Percentiles rank a stretch among this genome's conserved stretches.
These are phyloP conservation scores for Hypotaenidia okinawae DNA, from an alignment of 2,797 vertebrate species.

Conservation along the genomic window DNA sequence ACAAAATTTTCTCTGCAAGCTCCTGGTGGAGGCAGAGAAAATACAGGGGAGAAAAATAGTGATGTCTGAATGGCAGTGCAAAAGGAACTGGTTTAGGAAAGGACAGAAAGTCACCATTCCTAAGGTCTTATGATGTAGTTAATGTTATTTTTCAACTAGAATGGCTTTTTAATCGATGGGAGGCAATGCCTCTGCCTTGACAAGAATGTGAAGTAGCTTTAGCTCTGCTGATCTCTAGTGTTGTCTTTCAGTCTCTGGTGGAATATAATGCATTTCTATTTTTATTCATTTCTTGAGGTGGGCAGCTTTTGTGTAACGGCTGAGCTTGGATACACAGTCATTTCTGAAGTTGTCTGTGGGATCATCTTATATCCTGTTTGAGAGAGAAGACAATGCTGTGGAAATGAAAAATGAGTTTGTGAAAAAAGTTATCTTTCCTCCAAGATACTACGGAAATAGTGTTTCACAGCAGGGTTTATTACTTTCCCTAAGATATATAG, in stretches of 20 bases:
- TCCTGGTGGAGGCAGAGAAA: not conserved
- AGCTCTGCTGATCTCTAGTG: not conserved
- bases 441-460: constrained; percentile 74
- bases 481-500: constrained; percentile 75
- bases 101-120: not conserved
- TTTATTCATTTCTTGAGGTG: constrained; percentile 61
- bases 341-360: constrained; percentile 70
- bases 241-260: not conserved
- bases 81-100: not conserved
- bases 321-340: constrained; percentile 49
- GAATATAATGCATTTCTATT: constrained; percentile 41
- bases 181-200: constrained; percentile 13
- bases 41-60: not conserved
- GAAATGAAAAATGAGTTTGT: constrained; percentile 81
- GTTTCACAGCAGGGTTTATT: constrained; percentile 73
- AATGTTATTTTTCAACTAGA: not conserved
- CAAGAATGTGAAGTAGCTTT: constrained; percentile 35
- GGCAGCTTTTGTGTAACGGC: constrained; percentile 51
- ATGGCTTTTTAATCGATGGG: not conserved
- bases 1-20: not conserved
- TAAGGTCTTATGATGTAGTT: not conserved
- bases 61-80: not conserved
- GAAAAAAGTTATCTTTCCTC: constrained; percentile 76
- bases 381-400: constrained; percentile 76
- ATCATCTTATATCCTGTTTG: constrained; percentile 77